phyloP scores from a whole-genome alignment of 1,140 invertebrate genomes.

The Sycobia sp. region DNA sequence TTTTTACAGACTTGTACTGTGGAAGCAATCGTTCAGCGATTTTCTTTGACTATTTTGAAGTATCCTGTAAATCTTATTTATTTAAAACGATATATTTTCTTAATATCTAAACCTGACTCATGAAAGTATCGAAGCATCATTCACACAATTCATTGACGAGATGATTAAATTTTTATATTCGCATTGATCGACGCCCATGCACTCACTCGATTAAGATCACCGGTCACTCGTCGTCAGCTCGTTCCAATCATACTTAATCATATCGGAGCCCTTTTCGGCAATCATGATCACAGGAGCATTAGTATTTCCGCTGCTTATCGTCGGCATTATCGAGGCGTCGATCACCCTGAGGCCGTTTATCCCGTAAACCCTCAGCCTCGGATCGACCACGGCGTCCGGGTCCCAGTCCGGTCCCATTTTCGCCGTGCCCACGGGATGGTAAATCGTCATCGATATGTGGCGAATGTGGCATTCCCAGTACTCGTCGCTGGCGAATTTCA shows the following conservation, averaged over 20 bases:
- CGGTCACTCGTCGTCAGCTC: background rate
- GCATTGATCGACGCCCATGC: too few relatives aligned
- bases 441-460: slow-evolving; percentile 85
- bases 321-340: slow-evolving; percentile 89
- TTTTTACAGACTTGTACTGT: too few relatives aligned
- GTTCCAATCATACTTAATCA: slow-evolving; percentile 77
- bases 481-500: slow-evolving; percentile 74
- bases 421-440: slow-evolving; percentile 80
- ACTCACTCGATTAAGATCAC: too few relatives aligned
- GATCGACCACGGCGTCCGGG: slow-evolving; percentile 80
- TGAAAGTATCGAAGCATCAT: too few relatives aligned
- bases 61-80: too few relatives aligned
- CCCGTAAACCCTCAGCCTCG: slow-evolving; percentile 77
- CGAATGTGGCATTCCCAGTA: slow-evolving; percentile 87
- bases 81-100: too few relatives aligned
- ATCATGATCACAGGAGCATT: slow-evolving; percentile 88
- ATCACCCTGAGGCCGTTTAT: slow-evolving; percentile 79
- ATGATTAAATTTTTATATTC: too few relatives aligned
- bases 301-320: slow-evolving; percentile 79
- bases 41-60: too few relatives aligned
- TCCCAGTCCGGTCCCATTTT: slow-evolving; percentile 85
- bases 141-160: too few relatives aligned
- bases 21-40: too few relatives aligned
- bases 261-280: slow-evolving; percentile 81
- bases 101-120: too few relatives aligned